Base-by-base conservation (phyloP, 2,113 vertebrate genomes). In the Trematocara variabile region DNA sequence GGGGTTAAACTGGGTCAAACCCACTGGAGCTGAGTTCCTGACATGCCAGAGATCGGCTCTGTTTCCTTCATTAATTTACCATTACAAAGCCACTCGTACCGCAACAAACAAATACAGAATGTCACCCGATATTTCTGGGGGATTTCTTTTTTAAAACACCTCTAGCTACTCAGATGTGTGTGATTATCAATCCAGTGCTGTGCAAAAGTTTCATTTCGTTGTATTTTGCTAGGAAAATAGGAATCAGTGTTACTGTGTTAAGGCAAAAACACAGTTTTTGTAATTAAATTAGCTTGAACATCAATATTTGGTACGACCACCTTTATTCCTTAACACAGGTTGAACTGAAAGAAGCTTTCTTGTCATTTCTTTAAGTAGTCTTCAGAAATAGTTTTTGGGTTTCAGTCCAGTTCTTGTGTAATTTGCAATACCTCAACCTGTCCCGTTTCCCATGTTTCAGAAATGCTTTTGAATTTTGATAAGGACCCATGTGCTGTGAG, bases 1-100 rank as follows among this genome's bases (percentile, higher is more conserved):
- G 41, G 1, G 68, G 41, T 75, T 75, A 30, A 75, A 75, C 44
- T 50, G 70, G 68, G 68, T 75, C 25, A 75, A 30, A 75, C 14
- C 44, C 70, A 48, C 70, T 75, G 70, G 44, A 18, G 44, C 25
- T 30, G 25, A 75, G 1, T 50, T 75, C 44, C 44, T 75, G 70
- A 50, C 70, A 75, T n/a, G 25, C 70, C 70, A 50, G 70, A 75
- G 70, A 75, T 50, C 44, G n/a, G 16, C 1, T 30, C 25, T 30
- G 70, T 50, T 50, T 75, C 70, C 25, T 30, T 75, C 25, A 75
- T 12, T 33, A 50, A 50, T 48, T 18, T 18, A 75, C 14, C 8
- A 48, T 48, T 75, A 50, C 44, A 48, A 30, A 48, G 2, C 8
- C 41, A 73, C 41, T 48, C 5, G 1, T 48, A 48, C 25, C 6